Base-by-base conservation (phyloP, 1,140 invertebrate species). In the Philotrypesis tridentata region DNA sequence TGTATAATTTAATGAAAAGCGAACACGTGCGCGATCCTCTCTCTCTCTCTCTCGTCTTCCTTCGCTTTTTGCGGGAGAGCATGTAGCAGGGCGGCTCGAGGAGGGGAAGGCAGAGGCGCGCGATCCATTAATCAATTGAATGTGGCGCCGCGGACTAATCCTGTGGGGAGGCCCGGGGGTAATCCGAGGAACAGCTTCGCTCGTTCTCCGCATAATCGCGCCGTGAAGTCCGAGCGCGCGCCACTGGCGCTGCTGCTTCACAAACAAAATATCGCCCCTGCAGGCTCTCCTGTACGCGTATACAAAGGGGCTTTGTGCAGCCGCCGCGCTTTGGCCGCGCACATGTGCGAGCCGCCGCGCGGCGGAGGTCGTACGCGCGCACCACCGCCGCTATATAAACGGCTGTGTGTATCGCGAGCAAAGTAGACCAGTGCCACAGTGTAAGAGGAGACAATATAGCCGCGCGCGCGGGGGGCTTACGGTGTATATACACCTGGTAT, bases 1-100 rank as follows among this genome's bases (percentile, higher is more conserved):
- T 72, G 33, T 23, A 72, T 72, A 72, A 72, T 72, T 72, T 72
- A 72, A 72, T 43, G 33, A 43, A 43, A 67, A 37, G 67, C 17
- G 67, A 37, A 37, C 48, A n/a, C 67, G 67, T 37, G 67, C 67
- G 31, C 67, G 31, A 9, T 70, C n/a, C n/a, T n/a, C n/a, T n/a
- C n/a, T n/a, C n/a, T n/a, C n/a, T n/a, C n/a, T n/a, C n/a, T 31
- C 67, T 70, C 25, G 25, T 8, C 31, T 70, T 65, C 25, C 48
- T n/a, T n/a, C 48, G 21, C 48, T 70, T 70, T 70, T 70, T 70
- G 31, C 67, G 6, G 17, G 17, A 37, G 3, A 37, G 33, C 9
- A 5, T n/a, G n/a, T n/a, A n/a, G n/a, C n/a, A n/a, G n/a, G n/a
- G n/a, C n/a, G n/a, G n/a, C n/a, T n/a, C n/a, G n/a, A n/a, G n/a